Evolutionary conservation across 2,113 vertebrate species (phyloP).

Genomic region (Epinephelus fuscoguttatus): DNA sequence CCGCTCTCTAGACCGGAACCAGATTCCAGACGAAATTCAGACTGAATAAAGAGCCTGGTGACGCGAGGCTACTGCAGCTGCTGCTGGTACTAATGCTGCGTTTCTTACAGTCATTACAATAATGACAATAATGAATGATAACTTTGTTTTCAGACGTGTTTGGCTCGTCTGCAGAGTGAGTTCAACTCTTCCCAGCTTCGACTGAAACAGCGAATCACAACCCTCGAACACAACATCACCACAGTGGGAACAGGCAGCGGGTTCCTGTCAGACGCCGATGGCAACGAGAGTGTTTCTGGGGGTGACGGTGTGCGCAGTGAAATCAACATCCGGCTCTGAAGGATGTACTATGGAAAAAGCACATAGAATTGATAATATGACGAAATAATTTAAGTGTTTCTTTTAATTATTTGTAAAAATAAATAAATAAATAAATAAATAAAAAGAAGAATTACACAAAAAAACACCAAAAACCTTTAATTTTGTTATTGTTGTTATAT

Average conservation of each 20-base stretch:
- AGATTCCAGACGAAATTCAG: no score
- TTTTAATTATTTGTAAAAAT: not conserved
- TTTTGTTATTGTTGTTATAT: not conserved
- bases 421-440: not conserved
- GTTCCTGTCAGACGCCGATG: constrained; percentile 87
- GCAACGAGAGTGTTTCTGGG: constrained; percentile 81
- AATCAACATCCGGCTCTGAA: constrained; percentile 81
- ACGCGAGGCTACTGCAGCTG: not conserved
- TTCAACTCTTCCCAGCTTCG: constrained; percentile 90
- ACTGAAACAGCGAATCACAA: constrained; percentile 90
- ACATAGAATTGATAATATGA: not conserved
- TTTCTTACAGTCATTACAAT: not conserved
- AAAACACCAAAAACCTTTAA: no score
- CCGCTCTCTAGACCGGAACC: no score
- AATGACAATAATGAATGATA: not conserved
- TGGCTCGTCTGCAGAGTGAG: constrained; percentile 90
- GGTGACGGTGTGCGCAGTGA: constrained; percentile 77
- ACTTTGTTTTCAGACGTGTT: constrained; percentile 74
- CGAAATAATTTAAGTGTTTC: not conserved
- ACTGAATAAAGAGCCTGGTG: no score
- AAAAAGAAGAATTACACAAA: no score
- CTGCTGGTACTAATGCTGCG: not conserved
- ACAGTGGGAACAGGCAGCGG: constrained; percentile 84
- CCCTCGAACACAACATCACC: constrained; percentile 83
- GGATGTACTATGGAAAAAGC: not conserved